Evolutionary conservation across 2,797 vertebrate species (phyloP).

Genomic region (Luscinia luscinia): DNA sequence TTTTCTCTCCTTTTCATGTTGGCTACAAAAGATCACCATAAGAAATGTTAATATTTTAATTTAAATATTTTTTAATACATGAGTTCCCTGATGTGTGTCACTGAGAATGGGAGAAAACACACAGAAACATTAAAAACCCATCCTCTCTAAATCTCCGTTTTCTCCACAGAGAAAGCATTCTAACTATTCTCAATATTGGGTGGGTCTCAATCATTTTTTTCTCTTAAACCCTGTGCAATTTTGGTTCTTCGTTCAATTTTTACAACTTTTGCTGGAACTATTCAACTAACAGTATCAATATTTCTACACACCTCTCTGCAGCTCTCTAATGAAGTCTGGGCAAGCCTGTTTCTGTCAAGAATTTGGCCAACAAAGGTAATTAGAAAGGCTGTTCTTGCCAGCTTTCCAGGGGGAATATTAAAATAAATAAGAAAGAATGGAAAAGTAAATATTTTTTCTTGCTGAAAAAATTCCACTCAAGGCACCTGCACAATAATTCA

Average conservation of each 20-base stretch:
- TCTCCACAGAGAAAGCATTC: background rate
- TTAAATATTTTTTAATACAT: background rate
- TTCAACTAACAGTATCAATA: background rate
- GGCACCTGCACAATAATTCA: background rate
- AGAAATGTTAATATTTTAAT: background rate
- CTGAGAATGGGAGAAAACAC: background rate
- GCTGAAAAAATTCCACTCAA: background rate
- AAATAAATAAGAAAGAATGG: background rate
- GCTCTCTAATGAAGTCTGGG: background rate
- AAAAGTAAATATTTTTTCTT: background rate
- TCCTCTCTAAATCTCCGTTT: background rate
- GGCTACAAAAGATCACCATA: background rate
- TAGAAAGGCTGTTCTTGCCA: background rate
- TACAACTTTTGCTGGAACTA: background rate
- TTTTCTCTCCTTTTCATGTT: background rate
- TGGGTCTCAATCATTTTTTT: background rate
- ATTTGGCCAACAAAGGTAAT: conserved; percentile 7
- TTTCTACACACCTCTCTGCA: background rate
- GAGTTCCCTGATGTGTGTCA: background rate
- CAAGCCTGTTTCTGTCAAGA: background rate
- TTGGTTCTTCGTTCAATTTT: background rate
- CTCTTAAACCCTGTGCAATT: background rate
- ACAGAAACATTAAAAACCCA: background rate
- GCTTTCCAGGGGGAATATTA: background rate
- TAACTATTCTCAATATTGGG: background rate